Evolutionary conservation across 2,113 vertebrate species (phyloP).

Genomic region (Spilogale gracilis): DNA sequence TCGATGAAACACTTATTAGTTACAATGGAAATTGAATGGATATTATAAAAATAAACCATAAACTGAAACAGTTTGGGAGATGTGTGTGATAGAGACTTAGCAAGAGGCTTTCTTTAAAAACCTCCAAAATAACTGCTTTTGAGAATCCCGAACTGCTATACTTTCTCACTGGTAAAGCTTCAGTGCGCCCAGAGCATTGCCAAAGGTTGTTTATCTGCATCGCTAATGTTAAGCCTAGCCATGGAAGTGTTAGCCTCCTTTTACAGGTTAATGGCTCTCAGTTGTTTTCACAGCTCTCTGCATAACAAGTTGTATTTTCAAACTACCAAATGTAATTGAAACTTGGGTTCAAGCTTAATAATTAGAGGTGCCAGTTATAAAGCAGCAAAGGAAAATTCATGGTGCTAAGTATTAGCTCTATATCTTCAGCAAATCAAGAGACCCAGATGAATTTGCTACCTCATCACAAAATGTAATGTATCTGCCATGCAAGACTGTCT

Average conservation of each 20-base stretch:
- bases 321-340: constrained; percentile 28
- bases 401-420: neutral
- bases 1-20: neutral
- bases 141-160: neutral
- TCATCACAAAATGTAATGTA: neutral
- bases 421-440: neutral
- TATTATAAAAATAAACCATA: constrained; percentile 12
- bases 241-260: neutral
- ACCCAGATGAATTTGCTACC: neutral
- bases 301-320: neutral
- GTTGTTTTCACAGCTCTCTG: constrained; percentile 19
- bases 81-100: neutral
- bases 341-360: neutral
- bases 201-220: neutral
- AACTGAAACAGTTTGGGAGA: neutral
- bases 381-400: neutral
- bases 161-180: neutral
- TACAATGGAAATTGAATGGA: neutral
- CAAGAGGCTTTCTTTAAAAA: neutral
- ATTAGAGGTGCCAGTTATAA: neutral
- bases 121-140: neutral
- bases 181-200: too few relatives aligned
- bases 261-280: constrained; percentile 3
- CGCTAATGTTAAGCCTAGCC: neutral
- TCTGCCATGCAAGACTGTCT: neutral